These are phyloP conservation scores for Leptopilina drosophilae DNA, from an alignment of 2,888 invertebrate genomes.

Conservation along the genomic window DNA sequence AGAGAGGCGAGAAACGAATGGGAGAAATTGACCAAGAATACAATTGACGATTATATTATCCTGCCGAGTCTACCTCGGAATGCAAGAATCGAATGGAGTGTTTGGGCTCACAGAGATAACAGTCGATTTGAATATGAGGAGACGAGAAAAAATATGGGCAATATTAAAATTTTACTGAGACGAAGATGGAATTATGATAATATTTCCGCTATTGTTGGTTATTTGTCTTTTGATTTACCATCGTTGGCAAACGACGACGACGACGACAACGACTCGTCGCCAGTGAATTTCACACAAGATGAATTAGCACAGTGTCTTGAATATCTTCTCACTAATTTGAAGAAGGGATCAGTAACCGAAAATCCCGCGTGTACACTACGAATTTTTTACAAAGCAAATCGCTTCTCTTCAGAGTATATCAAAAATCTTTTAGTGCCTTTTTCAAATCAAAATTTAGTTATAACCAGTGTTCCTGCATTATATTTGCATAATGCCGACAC, in stretches of 20 bases:
- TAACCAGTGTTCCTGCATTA: conserved; percentile 87
- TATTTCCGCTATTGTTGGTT: conserved; percentile 90
- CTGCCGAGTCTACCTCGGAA: conserved; percentile 88
- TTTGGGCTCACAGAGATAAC: conserved; percentile 93
- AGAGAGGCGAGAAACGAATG: conserved; percentile 88
- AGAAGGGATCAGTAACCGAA: conserved; percentile 77
- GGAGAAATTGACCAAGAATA: conserved; percentile 90
- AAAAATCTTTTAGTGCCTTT: conserved; percentile 72
- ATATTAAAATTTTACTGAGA: conserved; percentile 89
- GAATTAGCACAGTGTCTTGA: conserved; percentile 80
- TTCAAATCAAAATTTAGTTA: conserved; percentile 79
- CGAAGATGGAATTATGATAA: conserved; percentile 94
- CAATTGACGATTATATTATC: conserved; percentile 92
- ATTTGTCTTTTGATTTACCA: conserved; percentile 83
- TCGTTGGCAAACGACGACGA: not conserved
- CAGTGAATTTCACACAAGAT: conserved; percentile 76
- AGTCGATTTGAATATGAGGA: conserved; percentile 93
- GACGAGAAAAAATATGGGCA: conserved; percentile 90
- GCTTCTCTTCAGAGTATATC: conserved; percentile 77
- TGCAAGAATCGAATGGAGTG: conserved; percentile 94
- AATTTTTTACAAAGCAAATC: conserved; percentile 86
- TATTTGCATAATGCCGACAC: conserved; percentile 89
- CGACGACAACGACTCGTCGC: conserved; percentile 49
- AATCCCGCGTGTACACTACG: conserved; percentile 85
- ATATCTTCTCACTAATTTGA: conserved; percentile 79